Conservation (phyloP, 1,140 invertebrate species). For the Drosophila trapezifrons region DNA sequence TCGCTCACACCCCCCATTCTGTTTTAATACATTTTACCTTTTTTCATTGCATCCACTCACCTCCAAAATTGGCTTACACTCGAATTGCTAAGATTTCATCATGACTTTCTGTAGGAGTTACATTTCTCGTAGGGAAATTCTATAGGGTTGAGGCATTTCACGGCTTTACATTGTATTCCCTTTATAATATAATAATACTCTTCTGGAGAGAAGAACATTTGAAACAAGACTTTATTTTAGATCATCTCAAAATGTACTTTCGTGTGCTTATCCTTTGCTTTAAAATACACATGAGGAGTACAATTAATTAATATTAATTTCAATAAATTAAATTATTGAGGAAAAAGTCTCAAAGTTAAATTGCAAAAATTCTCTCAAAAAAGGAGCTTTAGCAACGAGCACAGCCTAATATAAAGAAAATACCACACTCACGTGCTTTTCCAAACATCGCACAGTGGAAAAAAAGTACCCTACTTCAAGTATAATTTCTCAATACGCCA, state of each 20-base stretch:
- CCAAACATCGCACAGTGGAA: background rate
- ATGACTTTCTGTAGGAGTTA: constrained; percentile 4
- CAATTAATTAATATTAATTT: too few relatives aligned
- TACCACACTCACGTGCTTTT: constrained; percentile 2
- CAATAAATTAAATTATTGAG: background rate
- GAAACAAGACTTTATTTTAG: background rate
- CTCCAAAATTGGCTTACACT: constrained; percentile 16
- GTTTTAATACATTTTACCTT: constrained; percentile 3
- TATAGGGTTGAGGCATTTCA: background rate
- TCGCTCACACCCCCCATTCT: background rate
- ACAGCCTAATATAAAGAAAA: background rate
- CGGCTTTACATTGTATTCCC: background rate
- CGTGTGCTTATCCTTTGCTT: too few relatives aligned
- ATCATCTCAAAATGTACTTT: background rate
- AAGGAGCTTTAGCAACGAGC: background rate
- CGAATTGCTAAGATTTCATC: constrained; percentile 11
- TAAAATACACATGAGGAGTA: too few relatives aligned
- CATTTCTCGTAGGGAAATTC: background rate
- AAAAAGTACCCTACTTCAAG: background rate
- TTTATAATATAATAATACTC: background rate
- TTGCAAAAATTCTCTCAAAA: background rate
- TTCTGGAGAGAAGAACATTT: too few relatives aligned
- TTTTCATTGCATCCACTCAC: background rate
- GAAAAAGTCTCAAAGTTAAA: background rate
- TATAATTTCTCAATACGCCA: background rate